These are phyloP conservation scores for Cygnus buccinator DNA, from an alignment of 2,113 vertebrate genomes.

Conservation along the genomic window DNA sequence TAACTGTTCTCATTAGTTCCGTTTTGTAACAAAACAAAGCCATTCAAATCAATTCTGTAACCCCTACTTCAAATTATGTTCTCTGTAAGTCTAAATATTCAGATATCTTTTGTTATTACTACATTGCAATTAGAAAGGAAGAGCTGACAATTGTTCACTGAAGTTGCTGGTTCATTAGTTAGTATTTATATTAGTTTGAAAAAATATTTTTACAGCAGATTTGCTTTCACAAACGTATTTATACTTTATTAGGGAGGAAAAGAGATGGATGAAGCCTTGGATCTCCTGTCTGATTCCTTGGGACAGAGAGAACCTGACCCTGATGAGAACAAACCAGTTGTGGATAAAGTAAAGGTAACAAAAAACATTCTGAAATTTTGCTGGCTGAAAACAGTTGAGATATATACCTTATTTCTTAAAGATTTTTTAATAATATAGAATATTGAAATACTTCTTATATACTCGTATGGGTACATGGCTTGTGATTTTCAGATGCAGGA, in stretches of 20 bases:
- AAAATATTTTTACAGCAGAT: neutral
- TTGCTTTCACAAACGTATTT: neutral
- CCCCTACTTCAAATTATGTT: neutral
- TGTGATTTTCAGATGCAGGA: neutral
- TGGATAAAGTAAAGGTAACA: conserved; percentile 82
- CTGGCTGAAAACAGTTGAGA: neutral
- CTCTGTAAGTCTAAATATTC: neutral
- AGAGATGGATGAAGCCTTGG: conserved; percentile 75
- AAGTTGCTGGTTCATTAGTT: neutral
- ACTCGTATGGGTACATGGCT: accelerated
- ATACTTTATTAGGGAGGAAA: conserved; percentile 35
- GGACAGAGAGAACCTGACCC: conserved; percentile 77
- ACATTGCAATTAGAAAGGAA: neutral
- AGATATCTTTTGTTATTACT: neutral
- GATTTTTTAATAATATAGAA: too few species aligned
- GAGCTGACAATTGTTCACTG: neutral
- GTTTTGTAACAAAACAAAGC: neutral
- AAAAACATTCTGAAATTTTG: neutral
- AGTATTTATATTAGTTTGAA: neutral
- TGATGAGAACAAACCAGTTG: conserved; percentile 75
- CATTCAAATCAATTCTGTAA: neutral
- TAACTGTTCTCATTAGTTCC: neutral
- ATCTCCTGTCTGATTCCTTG: conserved; percentile 77
- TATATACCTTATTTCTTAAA: neutral
- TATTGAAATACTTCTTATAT: accelerated